Evolutionary conservation across 1,140 invertebrate genomes (phyloP).

Genomic region (Agrilus planipennis): DNA sequence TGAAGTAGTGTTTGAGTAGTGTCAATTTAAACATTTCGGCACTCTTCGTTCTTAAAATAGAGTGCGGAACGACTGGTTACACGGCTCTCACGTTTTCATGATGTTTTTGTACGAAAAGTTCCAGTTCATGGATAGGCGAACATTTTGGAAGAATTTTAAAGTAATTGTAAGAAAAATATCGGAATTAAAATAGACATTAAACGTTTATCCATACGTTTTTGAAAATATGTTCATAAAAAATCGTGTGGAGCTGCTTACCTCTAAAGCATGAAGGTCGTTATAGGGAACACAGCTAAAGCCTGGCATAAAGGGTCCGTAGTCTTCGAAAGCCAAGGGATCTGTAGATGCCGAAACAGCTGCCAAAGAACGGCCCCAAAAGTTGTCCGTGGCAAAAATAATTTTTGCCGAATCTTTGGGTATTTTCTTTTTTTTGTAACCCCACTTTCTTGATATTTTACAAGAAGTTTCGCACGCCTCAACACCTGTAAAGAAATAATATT

Average conservation of each 20-base stretch:
- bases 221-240: not conserved
- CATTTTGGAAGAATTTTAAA: not conserved
- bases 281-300: slow-evolving; percentile 80
- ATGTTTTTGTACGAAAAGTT: no score
- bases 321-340: slow-evolving; percentile 74
- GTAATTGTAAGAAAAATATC: not conserved
- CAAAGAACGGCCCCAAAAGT: slow-evolving; percentile 96
- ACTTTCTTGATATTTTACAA: slow-evolving; percentile 86
- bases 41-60: no score
- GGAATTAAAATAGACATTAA: not conserved
- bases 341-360: slow-evolving; percentile 90
- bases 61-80: no score
- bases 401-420: slow-evolving; percentile 81
- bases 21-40: no score
- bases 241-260: slow-evolving; percentile 40
- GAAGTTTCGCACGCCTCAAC: slow-evolving; percentile 96
- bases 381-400: slow-evolving; percentile 87
- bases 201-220: not conserved
- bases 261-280: slow-evolving; percentile 71
- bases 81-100: no score
- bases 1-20: no score
- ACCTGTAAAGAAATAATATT: slow-evolving; percentile 30
- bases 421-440: slow-evolving; percentile 88
- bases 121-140: no score
- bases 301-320: slow-evolving; percentile 94